These are phyloP conservation scores for Hemithea aestivaria DNA, from an alignment of 2,888 invertebrate species.

Conservation along the genomic window DNA sequence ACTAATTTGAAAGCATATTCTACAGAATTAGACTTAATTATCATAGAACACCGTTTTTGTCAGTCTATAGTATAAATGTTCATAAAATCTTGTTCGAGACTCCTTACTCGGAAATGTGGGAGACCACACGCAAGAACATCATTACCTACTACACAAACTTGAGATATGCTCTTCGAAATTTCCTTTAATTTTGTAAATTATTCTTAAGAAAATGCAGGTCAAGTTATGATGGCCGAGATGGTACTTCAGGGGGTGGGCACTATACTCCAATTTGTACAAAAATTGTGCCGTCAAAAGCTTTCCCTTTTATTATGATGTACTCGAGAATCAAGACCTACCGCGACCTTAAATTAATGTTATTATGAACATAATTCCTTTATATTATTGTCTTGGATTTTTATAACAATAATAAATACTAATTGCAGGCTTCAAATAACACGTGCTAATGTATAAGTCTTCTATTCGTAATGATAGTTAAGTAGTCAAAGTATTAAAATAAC, in stretches of 20 bases:
- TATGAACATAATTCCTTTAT: too few relatives aligned
- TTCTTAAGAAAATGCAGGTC: constrained; percentile 33
- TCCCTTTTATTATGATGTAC: constrained; percentile 41
- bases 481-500: too few relatives aligned
- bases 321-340: constrained; percentile 42
- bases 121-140: constrained; percentile 60
- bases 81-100: constrained; percentile 42
- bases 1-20: too few relatives aligned
- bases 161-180: constrained; percentile 35
- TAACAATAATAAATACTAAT: too few relatives aligned
- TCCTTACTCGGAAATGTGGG: constrained; percentile 37
- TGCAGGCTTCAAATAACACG: too few relatives aligned
- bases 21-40: constrained; percentile 52
- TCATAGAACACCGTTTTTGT: constrained; percentile 44
- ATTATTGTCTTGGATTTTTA: too few relatives aligned
- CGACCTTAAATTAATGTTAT: too few relatives aligned
- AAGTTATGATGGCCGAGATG: constrained; percentile 35
- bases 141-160: constrained; percentile 42
- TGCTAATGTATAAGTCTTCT: too few relatives aligned
- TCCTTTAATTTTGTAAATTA: constrained; percentile 36
- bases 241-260: constrained; percentile 48
- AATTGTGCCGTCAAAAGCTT: constrained; percentile 44
- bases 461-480: too few relatives aligned
- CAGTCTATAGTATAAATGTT: constrained; percentile 29
- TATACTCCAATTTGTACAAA: constrained; percentile 54